Evolutionary conservation across 2,113 vertebrate species (phyloP).

Genomic region (Aleadryas rufinucha): DNA sequence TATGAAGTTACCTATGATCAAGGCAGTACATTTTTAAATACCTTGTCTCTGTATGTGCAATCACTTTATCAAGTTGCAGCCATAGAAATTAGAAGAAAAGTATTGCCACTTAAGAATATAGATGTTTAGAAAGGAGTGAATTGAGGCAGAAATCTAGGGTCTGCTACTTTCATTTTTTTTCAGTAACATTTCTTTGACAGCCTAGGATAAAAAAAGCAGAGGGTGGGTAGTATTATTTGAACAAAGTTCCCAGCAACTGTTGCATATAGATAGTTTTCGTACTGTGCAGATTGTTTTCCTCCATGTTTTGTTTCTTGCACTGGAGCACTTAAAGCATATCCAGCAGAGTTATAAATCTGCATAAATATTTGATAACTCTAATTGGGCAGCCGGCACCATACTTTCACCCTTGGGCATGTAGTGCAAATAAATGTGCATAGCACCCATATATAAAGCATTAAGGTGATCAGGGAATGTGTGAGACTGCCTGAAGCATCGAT

Average conservation of each 20-base stretch:
- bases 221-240: background rate
- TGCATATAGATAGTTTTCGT: background rate
- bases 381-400: background rate
- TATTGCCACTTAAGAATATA: background rate
- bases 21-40: background rate
- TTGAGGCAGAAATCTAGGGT: background rate
- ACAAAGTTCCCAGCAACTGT: background rate
- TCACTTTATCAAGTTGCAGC: background rate
- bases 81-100: background rate
- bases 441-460: background rate
- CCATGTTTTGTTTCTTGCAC: background rate
- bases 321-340: background rate
- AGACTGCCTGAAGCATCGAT: conserved; percentile 5
- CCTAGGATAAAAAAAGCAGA: background rate
- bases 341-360: background rate
- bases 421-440: background rate
- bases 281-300: background rate
- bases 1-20: background rate
- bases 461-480: background rate
- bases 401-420: background rate
- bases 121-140: background rate
- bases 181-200: background rate
- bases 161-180: background rate
- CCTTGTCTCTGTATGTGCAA: background rate
- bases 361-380: conserved; percentile 54